Base-by-base conservation (phyloP, 35 echinoderm and acorn worm species). In the Apostichopus japonicus region DNA sequence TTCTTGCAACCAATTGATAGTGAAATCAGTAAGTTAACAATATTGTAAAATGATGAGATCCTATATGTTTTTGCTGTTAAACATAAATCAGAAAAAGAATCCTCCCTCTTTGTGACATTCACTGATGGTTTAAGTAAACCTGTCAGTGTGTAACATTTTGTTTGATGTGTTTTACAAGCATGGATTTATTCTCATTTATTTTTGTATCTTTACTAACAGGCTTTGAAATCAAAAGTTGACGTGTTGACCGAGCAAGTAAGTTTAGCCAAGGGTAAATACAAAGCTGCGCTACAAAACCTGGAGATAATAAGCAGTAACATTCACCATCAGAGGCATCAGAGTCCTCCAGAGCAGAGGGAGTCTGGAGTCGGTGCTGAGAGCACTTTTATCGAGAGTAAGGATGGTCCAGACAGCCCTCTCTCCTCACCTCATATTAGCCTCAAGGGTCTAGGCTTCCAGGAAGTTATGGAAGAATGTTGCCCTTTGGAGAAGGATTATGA, bases 241-340 rank as follows among this genome's bases (percentile, higher is more conserved):
- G 80, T 81, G 21, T 80, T 98, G 22, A 79, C 93, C 67, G 86
- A 90, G 15, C 79, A 90, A 77, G 97, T 98, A 11, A 61, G 79
- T 13, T 8, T 10, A 24, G 90, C 97, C 22, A 98, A 98, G 77
- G 63, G 91, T 57, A 91, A 92, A 3, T 98, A 98, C 89, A 96
- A 93, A 54, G 79, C 79, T 44, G 97, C 97, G 6, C 87, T 98
- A 17, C 78, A 83, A 16, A 98, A 95, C 55, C 91, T 98, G 19
- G 97, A 98, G 87, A 92, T 94, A 81, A 98, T 98, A 55, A 98
- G 97, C 55, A 91, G 93, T 33, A 79, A 94, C 52, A 98, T 98
- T 25, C 97, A 98, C 63, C 77, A 87, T 58, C 91, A 96, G 56
- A 84, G 97, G 24, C 33, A 44, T 44, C 93, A 90, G n/a, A 91